phyloP scores from a whole-genome alignment of 2,888 invertebrate genomes.

The Icerya purchasi region DNA sequence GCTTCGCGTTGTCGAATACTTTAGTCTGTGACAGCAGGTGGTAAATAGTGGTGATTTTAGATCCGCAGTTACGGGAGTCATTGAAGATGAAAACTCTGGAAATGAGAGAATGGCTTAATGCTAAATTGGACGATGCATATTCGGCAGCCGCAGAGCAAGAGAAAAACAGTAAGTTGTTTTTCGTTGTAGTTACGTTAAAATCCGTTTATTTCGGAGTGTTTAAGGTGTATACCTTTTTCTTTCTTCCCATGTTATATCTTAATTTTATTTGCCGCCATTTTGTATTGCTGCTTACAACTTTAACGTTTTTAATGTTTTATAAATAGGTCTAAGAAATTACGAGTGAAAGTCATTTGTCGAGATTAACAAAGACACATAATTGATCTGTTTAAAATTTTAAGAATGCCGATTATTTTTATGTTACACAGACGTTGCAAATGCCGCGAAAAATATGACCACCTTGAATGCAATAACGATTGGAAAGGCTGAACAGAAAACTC shows the following conservation, averaged over 20 bases:
- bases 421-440: neutral
- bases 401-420: neutral
- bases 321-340: no score
- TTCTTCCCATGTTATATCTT: no score
- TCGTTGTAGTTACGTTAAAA: neutral
- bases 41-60: constrained; percentile 29
- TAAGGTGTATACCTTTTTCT: no score
- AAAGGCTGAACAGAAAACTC: neutral
- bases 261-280: no score
- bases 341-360: no score
- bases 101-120: constrained; percentile 57
- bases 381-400: no score
- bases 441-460: neutral
- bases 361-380: no score
- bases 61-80: constrained; percentile 56
- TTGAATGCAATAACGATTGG: neutral
- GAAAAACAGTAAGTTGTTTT: neutral
- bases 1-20: neutral
- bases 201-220: no score
- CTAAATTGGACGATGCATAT: constrained; percentile 64
- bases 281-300: no score
- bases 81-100: constrained; percentile 47
- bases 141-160: constrained; percentile 41
- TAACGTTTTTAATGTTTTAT: no score
- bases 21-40: constrained; percentile 2